phyloP scores from a whole-genome alignment of 2,888 invertebrate genomes.

The Druceiella hillmani region DNA sequence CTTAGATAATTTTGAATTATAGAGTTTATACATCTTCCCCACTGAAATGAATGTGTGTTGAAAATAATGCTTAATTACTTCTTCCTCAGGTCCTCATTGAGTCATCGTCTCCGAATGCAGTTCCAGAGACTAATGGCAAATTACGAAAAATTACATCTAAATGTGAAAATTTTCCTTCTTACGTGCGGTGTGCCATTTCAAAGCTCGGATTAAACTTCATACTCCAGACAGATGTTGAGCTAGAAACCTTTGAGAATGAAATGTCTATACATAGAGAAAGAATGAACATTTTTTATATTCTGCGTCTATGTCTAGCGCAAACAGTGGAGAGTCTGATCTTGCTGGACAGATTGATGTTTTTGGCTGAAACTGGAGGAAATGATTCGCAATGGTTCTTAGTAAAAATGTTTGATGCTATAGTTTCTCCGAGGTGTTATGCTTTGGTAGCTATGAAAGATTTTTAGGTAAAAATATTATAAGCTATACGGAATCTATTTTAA shows the following conservation, averaged over 20 bases:
- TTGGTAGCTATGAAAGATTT: slow-evolving; percentile 65
- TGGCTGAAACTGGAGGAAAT: slow-evolving; percentile 58
- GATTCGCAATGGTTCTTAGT: slow-evolving; percentile 58
- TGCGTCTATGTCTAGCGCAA: slow-evolving; percentile 72
- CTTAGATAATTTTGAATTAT: too few relatives aligned
- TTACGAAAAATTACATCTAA: slow-evolving; percentile 59
- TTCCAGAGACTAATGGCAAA: too few relatives aligned
- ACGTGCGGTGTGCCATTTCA: slow-evolving; percentile 59
- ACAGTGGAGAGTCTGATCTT: slow-evolving; percentile 77
- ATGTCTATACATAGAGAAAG: slow-evolving; percentile 51
- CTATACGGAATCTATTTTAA: too few relatives aligned
- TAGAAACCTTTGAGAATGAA: slow-evolving; percentile 36
- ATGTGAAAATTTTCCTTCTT: slow-evolving; percentile 60
- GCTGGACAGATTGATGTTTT: slow-evolving; percentile 73
- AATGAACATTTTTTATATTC: slow-evolving; percentile 69
- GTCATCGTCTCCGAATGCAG: too few relatives aligned
- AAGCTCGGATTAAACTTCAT: slow-evolving; percentile 46
- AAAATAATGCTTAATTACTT: too few relatives aligned
- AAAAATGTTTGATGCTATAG: slow-evolving; percentile 75
- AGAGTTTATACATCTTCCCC: too few relatives aligned
- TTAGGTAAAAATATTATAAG: too few relatives aligned
- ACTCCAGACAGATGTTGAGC: slow-evolving; percentile 34
- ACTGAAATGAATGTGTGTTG: too few relatives aligned
- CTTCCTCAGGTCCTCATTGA: too few relatives aligned
- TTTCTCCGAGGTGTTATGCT: slow-evolving; percentile 79